A percentile compares a stretch with the other conserved stretches of the same genome.
Conservation (phyloP, 1,140 invertebrate species). For the Caenorhabditis remanei region DNA sequence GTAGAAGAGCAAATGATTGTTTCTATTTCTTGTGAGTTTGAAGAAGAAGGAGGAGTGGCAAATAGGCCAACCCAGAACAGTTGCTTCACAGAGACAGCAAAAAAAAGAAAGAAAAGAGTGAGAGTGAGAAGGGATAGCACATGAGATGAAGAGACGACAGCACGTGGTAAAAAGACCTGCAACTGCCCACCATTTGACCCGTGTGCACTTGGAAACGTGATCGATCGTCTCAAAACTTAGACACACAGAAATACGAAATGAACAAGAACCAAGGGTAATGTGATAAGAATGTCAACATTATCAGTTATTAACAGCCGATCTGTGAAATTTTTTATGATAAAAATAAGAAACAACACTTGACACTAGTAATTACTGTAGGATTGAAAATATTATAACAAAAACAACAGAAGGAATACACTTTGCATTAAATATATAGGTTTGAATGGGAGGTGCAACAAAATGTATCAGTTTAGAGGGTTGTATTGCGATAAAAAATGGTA, state of each 20-base stretch:
- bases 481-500: too few species aligned
- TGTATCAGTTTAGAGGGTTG: too few species aligned
- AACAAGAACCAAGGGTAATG: not conserved
- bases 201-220: constrained; percentile 53
- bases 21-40: constrained; percentile 9
- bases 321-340: not conserved
- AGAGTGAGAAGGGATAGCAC: constrained; percentile 29
- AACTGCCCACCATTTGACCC: constrained; percentile 53
- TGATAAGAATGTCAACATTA: not conserved
- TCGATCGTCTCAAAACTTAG: constrained; percentile 39
- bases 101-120: constrained; percentile 19
- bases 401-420: too few species aligned
- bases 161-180: constrained; percentile 18
- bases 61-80: constrained; percentile 31
- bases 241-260: not conserved
- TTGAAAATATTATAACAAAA: too few species aligned
- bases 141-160: constrained; percentile 25
- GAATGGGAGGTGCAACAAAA: too few species aligned
- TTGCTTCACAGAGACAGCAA: constrained; percentile 37
- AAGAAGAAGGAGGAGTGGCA: constrained; percentile 36
- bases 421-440: too few species aligned
- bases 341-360: too few species aligned
- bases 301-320: not conserved
- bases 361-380: too few species aligned
- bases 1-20: constrained; percentile 10